phyloP scores from a whole-genome alignment of 2,888 invertebrate genomes.

The Eubasilissa splendida region DNA sequence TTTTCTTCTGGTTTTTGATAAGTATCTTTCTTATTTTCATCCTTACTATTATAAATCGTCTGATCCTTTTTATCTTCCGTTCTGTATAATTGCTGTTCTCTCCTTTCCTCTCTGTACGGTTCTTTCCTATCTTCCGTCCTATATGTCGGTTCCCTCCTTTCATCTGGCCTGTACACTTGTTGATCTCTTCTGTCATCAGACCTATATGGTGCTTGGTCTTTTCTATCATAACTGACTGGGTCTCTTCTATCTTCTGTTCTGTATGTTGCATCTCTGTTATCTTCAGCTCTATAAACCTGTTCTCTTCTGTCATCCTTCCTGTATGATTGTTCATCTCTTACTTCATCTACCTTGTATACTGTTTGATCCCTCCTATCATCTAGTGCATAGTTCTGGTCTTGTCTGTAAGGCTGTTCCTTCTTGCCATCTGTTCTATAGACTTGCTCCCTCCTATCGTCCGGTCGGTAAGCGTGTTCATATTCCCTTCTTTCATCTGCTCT shows the following conservation, averaged over 20 bases:
- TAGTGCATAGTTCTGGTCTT: conserved; percentile 15
- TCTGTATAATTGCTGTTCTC: conserved; percentile 26
- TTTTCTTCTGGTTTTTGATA: conserved; percentile 17
- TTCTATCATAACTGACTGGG: conserved; percentile 16
- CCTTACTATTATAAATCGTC: not conserved
- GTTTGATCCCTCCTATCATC: conserved; percentile 28
- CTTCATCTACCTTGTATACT: conserved; percentile 3
- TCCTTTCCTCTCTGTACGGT: conserved; percentile 25
- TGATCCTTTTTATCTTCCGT: conserved; percentile 27
- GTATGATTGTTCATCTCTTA: conserved; percentile 15
- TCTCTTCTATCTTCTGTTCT: conserved; percentile 34
- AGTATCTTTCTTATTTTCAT: conserved; percentile 19
- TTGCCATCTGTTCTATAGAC: conserved; percentile 34
- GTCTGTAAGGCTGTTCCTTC: conserved; percentile 24
- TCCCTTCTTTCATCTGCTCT: conserved; percentile 12
- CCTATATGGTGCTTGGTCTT: conserved; percentile 30
- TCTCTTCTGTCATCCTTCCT: conserved; percentile 39
- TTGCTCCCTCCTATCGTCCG: conserved; percentile 15
- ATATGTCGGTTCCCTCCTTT: conserved; percentile 20
- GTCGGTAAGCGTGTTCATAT: conserved; percentile 13
- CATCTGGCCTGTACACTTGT: conserved; percentile 12
- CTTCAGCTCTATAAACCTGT: not conserved
- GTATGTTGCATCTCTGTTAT: conserved; percentile 26
- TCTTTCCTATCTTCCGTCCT: conserved; percentile 33
- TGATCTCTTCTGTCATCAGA: conserved; percentile 32